Percentiles rank a stretch among this genome's conserved stretches.
phyloP scores from a whole-genome alignment of 2,113 vertebrate genomes.

The Nothobranchius furzeri region DNA sequence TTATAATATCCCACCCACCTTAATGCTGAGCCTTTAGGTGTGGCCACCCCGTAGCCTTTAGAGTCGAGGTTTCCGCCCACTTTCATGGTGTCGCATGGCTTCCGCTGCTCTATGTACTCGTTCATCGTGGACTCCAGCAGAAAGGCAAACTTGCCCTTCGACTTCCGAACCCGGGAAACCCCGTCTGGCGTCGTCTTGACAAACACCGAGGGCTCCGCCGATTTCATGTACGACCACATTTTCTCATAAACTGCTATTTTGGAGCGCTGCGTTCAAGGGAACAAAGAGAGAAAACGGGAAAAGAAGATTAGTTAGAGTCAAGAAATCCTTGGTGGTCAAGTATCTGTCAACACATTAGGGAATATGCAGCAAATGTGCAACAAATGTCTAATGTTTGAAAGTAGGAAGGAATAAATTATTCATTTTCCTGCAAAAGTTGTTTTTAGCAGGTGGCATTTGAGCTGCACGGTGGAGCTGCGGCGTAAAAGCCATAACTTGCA shows the following conservation, averaged over 20 bases:
- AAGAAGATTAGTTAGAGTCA: conserved; percentile 26
- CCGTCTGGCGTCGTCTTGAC: conserved; percentile 97
- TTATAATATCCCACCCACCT: conserved; percentile 99
- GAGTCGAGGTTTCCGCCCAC: conserved; percentile 99
- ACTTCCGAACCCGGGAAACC: conserved; percentile 95
- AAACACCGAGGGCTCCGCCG: conserved; percentile 97
- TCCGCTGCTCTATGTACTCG: conserved; percentile 99
- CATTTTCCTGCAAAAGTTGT: too few relatives aligned
- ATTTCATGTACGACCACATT: conserved; percentile 99
- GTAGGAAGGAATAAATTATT: too few relatives aligned
- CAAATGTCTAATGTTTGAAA: too few relatives aligned
- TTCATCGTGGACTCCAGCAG: conserved; percentile 99
- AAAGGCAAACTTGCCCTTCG: conserved; percentile 99
- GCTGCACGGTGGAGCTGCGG: too few relatives aligned
- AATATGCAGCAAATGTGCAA: too few relatives aligned
- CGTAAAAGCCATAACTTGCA: too few relatives aligned
- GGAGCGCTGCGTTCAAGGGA: conserved; percentile 84
- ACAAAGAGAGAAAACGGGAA: conserved; percentile 50
- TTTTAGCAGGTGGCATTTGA: neutral
- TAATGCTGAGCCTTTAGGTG: conserved; percentile 99
- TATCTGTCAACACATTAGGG: too few relatives aligned
- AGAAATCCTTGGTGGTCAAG: neutral
- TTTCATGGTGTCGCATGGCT: conserved; percentile 99
- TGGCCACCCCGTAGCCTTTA: conserved; percentile 99
- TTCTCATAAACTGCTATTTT: conserved; percentile 99